Base-by-base conservation (phyloP, 2,888 invertebrate genomes). In the Dicyrtomina minuta region DNA sequence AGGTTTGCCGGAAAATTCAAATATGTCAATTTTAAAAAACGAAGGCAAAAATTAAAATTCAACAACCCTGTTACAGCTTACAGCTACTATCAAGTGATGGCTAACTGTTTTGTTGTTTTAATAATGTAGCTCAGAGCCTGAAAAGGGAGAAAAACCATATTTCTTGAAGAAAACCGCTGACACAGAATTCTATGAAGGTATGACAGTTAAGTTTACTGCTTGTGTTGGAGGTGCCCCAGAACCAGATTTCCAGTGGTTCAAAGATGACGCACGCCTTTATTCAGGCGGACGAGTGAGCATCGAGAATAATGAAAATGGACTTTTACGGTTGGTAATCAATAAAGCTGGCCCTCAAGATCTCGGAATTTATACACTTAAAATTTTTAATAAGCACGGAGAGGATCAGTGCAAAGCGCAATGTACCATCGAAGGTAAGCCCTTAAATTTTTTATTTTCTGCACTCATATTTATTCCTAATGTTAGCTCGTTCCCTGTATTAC, bases 121-220 rank as follows among this genome's bases (percentile, higher is more conserved):
- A n/a, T n/a, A n/a, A n/a, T n/a, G n/a, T n/a, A n/a, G n/a, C n/a
- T 61, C 68, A 2, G 10, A 43, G 5, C 8, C 43, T 12, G 68
- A 68, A 8, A 55, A 33, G 27, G 68, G 68, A 49, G 94, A 95
- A 81, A 88, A 93, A 0, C 93, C 95, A 4, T 87, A 89, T 58
- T 95, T 95, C 86, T 83, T 95, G 79, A 95, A 95, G 84, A 90
- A 88, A 80, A 90, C 94, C 79, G 93, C 92, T 0, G 93, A 94
- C 81, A 89, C 90, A 49, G 93, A 94, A 81, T 87, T 93, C 66
- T 90, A 89, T 82, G 89, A 90, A 79, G 91, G 92, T 43, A 92
- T 93, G 90, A 88, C 90, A 53, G 93, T 91, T 66, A 93, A 93
- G 83, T 93, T 95, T 82, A 95, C 93, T n/a, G 94, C 94, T 67